phyloP scores from a whole-genome alignment of 2,888 invertebrate genomes.

The Melipona bicolor region DNA sequence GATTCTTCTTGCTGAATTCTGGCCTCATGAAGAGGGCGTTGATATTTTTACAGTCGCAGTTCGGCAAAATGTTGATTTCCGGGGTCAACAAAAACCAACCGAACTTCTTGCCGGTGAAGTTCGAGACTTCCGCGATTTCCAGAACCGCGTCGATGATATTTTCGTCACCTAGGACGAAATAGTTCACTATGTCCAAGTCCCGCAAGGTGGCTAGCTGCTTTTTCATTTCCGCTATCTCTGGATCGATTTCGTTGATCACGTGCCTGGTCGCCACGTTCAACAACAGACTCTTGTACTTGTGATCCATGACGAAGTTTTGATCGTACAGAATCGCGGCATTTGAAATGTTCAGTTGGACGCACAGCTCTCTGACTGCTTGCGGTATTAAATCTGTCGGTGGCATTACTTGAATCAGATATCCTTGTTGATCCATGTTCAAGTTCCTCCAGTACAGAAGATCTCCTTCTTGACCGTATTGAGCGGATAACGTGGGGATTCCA shows the following conservation, averaged over 20 bases:
- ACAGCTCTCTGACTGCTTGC: constrained; percentile 92
- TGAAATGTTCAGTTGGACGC: constrained; percentile 93
- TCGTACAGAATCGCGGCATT: constrained; percentile 97
- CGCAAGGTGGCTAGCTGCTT: constrained; percentile 90
- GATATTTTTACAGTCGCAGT: constrained; percentile 91
- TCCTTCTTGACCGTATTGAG: constrained; percentile 93
- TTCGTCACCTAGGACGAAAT: constrained; percentile 92
- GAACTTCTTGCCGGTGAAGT: constrained; percentile 93
- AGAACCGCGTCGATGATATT: constrained; percentile 89
- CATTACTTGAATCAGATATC: constrained; percentile 84
- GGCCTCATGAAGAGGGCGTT: constrained; percentile 91
- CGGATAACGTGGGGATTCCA: constrained; percentile 92
- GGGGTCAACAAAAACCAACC: constrained; percentile 95
- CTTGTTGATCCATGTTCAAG: constrained; percentile 88
- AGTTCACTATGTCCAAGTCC: constrained; percentile 94
- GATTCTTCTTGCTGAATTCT: constrained; percentile 73
- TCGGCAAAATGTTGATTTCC: constrained; percentile 88
- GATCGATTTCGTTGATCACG: constrained; percentile 90
- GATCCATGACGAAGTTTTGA: constrained; percentile 95
- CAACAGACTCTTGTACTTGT: constrained; percentile 95
- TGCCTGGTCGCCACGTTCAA: constrained; percentile 96
- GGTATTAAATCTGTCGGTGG: constrained; percentile 95
- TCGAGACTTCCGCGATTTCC: constrained; percentile 89
- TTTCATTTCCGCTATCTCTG: constrained; percentile 86
- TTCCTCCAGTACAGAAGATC: constrained; percentile 94